Evolutionary conservation across 2,888 invertebrate genomes (phyloP).

Genomic region (Ormyrus labotus): DNA sequence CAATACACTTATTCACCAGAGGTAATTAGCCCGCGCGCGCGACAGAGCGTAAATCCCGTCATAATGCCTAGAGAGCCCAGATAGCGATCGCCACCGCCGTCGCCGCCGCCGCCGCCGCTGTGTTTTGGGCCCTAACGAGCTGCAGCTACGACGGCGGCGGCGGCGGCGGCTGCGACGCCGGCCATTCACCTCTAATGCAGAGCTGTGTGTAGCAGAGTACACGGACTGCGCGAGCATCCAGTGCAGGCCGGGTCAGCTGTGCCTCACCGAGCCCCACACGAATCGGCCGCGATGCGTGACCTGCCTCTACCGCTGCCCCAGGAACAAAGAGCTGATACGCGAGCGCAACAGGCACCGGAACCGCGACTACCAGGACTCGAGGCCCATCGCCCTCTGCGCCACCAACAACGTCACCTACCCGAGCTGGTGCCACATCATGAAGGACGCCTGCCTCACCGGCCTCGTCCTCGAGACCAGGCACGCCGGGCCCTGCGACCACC

Average conservation of each 20-base stretch:
- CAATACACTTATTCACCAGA: not conserved
- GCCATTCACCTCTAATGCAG: no score
- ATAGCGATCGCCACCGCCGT: no score
- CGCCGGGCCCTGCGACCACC: slow-evolving; percentile 79
- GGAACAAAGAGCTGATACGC: slow-evolving; percentile 72
- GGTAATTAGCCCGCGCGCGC: not conserved
- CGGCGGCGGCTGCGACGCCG: not conserved
- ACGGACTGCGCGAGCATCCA: slow-evolving; percentile 82
- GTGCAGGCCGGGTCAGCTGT: slow-evolving; percentile 83
- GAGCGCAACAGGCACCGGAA: slow-evolving; percentile 68
- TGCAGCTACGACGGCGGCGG: not conserved
- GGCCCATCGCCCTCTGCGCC: slow-evolving; percentile 80
- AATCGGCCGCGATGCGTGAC: slow-evolving; percentile 84
- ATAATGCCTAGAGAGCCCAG: no score
- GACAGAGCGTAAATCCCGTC: no score
- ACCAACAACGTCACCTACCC: slow-evolving; percentile 85
- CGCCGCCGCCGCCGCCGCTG: no score
- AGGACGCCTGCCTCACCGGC: slow-evolving; percentile 85
- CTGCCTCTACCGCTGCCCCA: slow-evolving; percentile 81
- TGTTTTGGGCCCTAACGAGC: no score
- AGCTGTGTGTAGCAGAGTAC: slow-evolving; percentile 77
- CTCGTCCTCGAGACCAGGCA: slow-evolving; percentile 84
- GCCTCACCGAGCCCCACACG: slow-evolving; percentile 81
- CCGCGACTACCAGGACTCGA: slow-evolving; percentile 65
- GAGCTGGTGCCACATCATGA: slow-evolving; percentile 88